These are phyloP conservation scores for Chaenodraco wilsoni DNA, from an alignment of 2,797 vertebrate species.

Conservation along the genomic window DNA sequence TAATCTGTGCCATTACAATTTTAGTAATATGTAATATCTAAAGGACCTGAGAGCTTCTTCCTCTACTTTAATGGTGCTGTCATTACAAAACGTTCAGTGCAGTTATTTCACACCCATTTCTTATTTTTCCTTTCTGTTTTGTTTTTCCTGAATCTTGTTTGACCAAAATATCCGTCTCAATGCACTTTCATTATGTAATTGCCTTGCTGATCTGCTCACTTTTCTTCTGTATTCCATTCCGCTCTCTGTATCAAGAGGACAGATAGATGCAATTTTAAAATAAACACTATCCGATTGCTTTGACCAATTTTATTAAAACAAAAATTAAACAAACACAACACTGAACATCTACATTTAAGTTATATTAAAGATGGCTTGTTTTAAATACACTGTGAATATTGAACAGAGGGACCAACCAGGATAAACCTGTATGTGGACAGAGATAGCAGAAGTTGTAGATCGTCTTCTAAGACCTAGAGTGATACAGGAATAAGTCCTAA, in stretches of 20 bases:
- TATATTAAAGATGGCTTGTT: slow-evolving; percentile 65
- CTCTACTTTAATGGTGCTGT: background rate
- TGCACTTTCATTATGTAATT: background rate
- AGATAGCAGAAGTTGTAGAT: slow-evolving; percentile 8
- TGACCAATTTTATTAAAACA: slow-evolving; percentile 68
- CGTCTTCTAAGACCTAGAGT: background rate
- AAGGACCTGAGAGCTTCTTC: background rate
- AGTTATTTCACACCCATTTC: background rate
- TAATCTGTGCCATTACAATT: background rate
- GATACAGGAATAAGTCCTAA: too few relatives aligned
- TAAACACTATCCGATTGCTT: slow-evolving; percentile 27
- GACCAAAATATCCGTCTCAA: background rate
- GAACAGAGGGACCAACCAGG: slow-evolving; percentile 15
- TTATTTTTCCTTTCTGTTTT: slow-evolving; percentile 36
- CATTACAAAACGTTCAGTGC: background rate
- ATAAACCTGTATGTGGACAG: slow-evolving; percentile 21
- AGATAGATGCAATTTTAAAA: slow-evolving; percentile 4
- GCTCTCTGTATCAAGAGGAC: background rate
- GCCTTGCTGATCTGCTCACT: background rate
- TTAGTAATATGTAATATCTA: background rate
- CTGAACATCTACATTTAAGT: slow-evolving; percentile 58
- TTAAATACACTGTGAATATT: slow-evolving; percentile 60
- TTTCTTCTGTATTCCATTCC: background rate
- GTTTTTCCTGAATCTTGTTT: slow-evolving; percentile 27
- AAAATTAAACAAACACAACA: slow-evolving; percentile 53